Conservation (phyloP, 2,797 vertebrate genomes). For the Pitangus sulphuratus region DNA sequence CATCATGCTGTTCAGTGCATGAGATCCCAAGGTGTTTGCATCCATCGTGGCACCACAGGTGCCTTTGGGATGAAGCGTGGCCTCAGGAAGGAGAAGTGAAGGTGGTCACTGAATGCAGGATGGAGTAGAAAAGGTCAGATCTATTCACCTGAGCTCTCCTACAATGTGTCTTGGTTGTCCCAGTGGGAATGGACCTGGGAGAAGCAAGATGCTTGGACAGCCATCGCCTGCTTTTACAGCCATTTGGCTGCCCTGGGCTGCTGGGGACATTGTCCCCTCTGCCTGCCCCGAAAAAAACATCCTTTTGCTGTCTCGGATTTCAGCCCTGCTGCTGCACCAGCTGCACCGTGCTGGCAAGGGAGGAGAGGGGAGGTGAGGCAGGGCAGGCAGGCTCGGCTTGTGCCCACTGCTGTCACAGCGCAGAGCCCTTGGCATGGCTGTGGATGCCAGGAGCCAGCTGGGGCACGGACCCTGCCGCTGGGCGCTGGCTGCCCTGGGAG, state of each 20-base stretch:
- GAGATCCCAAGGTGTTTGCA: background rate
- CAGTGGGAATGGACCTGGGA: background rate
- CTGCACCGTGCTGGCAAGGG: background rate
- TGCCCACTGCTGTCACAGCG: background rate
- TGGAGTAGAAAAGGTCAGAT: background rate
- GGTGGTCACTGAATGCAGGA: fast-evolving
- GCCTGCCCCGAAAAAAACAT: background rate
- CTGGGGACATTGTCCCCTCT: background rate
- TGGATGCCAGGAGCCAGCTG: background rate
- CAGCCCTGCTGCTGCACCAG: background rate
- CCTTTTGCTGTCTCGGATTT: background rate
- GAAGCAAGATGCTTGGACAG: fast-evolving
- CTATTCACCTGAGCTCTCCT: background rate
- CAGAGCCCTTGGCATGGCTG: background rate
- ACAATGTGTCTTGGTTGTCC: background rate
- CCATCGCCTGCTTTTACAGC: background rate
- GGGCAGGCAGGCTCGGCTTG: fast-evolving
- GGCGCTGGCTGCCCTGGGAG: background rate
- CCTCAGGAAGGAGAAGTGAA: background rate
- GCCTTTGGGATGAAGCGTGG: background rate
- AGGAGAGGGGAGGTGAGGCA: background rate
- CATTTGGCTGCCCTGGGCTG: background rate
- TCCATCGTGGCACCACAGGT: background rate
- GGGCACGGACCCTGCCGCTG: fast-evolving
- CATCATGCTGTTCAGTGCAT: fast-evolving